phyloP scores from a whole-genome alignment of 2,797 vertebrate species.

The Acropternis orthonyx region DNA sequence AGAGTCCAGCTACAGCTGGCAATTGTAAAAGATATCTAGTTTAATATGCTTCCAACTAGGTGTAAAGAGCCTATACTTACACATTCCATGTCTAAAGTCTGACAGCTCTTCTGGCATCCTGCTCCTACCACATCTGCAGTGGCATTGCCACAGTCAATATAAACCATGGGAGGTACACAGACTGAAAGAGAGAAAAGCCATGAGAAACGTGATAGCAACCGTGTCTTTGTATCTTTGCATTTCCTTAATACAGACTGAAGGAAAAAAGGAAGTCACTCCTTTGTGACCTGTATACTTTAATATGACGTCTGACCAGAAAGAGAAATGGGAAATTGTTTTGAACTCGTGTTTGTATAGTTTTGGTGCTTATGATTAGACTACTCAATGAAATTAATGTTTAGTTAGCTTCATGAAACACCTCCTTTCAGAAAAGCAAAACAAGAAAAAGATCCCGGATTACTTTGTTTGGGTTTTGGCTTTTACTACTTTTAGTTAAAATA shows the following conservation, averaged over 20 bases:
- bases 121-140: slow-evolving; percentile 72
- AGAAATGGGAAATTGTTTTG: background rate
- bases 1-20: background rate
- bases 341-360: background rate
- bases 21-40: background rate
- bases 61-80: slow-evolving; percentile 76
- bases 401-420: background rate
- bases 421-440: background rate
- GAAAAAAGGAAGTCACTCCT: background rate
- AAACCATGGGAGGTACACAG: slow-evolving; percentile 83
- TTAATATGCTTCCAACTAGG: background rate
- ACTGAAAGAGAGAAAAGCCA: slow-evolving; percentile 31
- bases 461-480: background rate
- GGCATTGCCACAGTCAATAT: slow-evolving; percentile 80
- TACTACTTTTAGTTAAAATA: background rate
- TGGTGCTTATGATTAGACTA: background rate
- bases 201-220: background rate
- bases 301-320: background rate
- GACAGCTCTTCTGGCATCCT: slow-evolving; percentile 90
- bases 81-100: slow-evolving; percentile 86
- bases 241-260: background rate
- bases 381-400: background rate
- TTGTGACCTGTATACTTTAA: background rate
- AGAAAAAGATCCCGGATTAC: background rate
- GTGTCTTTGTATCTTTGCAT: background rate